These are phyloP conservation scores for Leontopithecus rosalia DNA, from an alignment of 2,797 vertebrate species.

Conservation along the genomic window DNA sequence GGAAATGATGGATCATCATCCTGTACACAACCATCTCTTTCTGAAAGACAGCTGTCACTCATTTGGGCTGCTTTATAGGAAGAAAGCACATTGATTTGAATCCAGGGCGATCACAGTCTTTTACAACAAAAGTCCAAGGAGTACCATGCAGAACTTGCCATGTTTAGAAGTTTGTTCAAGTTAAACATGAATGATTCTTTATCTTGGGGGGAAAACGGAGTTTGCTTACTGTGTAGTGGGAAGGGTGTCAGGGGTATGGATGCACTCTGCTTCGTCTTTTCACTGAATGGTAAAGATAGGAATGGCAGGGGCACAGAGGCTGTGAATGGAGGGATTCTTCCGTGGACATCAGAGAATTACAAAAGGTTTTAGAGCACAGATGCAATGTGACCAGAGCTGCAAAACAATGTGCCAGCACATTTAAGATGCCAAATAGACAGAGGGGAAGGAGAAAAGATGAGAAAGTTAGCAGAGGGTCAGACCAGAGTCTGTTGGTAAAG, in stretches of 20 bases:
- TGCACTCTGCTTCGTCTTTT: neutral
- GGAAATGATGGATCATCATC: neutral
- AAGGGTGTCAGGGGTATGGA: neutral
- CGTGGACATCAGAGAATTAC: neutral
- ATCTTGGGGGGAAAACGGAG: neutral
- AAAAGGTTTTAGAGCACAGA: neutral
- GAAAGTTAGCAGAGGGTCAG: neutral
- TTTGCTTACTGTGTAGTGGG: neutral
- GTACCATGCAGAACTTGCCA: neutral
- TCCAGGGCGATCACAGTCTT: neutral
- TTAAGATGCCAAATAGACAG: neutral
- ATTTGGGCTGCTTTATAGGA: neutral
- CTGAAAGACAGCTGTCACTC: neutral
- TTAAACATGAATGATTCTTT: neutral
- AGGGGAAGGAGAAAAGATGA: neutral
- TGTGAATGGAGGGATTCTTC: neutral
- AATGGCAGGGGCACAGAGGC: neutral
- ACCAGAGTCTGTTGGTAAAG: neutral
- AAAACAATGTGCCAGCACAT: accelerated
- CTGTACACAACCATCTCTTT: neutral
- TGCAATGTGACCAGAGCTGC: neutral
- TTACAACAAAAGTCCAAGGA: neutral
- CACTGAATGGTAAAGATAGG: neutral
- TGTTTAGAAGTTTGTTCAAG: neutral
- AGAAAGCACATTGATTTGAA: neutral